These are phyloP conservation scores for Neodiprion pinetum DNA, from an alignment of 1,140 invertebrate species.

Conservation along the genomic window DNA sequence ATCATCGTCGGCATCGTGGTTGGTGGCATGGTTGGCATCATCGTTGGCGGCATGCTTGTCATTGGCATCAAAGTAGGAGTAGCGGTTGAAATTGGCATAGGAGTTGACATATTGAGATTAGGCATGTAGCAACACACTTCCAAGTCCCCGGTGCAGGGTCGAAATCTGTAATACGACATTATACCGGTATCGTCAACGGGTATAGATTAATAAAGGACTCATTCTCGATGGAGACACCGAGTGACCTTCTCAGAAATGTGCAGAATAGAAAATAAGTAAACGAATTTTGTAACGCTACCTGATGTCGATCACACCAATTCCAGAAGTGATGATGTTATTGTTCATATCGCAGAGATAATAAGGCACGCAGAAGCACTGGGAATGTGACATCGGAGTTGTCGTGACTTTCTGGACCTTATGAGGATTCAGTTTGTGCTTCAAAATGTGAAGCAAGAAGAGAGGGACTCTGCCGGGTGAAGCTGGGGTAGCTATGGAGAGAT, in stretches of 20 bases:
- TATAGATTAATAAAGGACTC: no score
- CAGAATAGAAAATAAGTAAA: neutral
- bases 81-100: conserved; percentile 1
- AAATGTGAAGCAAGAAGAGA: conserved; percentile 37
- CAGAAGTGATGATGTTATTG: conserved; percentile 60
- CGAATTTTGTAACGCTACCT: conserved; percentile 43
- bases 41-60: neutral
- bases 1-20: neutral
- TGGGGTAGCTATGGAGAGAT: neutral
- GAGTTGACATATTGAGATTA: neutral
- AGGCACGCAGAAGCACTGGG: conserved; percentile 58
- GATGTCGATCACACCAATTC: conserved; percentile 62
- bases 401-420: conserved; percentile 39
- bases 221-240: no score
- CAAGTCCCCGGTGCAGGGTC: conserved; percentile 43
- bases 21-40: neutral
- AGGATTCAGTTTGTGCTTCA: conserved; percentile 44
- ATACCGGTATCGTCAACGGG: neutral
- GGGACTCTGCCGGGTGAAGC: conserved; percentile 9
- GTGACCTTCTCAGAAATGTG: neutral
- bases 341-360: conserved; percentile 66
- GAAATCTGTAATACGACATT: conserved; percentile 29
- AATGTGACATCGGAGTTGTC: neutral
- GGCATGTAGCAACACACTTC: conserved; percentile 49
- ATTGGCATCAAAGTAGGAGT: neutral